A percentile compares a stretch with the other conserved stretches of the same genome.
phyloP scores from a whole-genome alignment of 1,140 invertebrate species.

The Lordiphosa stackelbergi region DNA sequence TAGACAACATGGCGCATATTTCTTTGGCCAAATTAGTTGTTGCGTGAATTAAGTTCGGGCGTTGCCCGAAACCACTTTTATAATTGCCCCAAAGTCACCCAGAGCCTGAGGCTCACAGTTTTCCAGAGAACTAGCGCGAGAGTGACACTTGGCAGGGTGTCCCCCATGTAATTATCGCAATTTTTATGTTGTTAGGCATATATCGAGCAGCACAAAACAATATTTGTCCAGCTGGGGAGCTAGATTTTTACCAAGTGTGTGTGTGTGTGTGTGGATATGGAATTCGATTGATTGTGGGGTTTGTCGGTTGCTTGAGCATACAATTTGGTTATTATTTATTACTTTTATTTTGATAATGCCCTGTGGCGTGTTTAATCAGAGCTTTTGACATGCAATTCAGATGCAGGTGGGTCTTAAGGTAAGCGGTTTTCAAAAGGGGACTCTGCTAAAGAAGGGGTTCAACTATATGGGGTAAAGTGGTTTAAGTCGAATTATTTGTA shows the following conservation, averaged over 20 bases:
- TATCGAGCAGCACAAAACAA: no score
- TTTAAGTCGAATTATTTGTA: no score
- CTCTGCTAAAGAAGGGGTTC: no score
- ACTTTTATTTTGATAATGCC: constrained; percentile 8
- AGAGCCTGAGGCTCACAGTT: constrained; percentile 20
- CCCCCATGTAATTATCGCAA: constrained; percentile 10
- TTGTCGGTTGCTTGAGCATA: constrained; percentile 1
- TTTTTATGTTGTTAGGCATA: constrained; percentile 5
- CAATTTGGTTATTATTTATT: not conserved
- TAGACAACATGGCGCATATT: constrained; percentile 47
- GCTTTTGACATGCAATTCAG: not conserved
- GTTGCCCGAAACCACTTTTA: constrained; percentile 38
- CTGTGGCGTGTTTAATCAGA: constrained; percentile 3
- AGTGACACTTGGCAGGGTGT: constrained; percentile 13
- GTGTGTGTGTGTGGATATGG: constrained; percentile 7
- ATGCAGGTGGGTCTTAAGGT: constrained; percentile 9
- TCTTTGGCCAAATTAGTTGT: constrained; percentile 60
- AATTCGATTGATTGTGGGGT: constrained; percentile 15
- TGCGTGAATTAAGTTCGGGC: constrained; percentile 65
- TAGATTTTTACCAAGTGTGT: not conserved
- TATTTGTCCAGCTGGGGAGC: constrained; percentile 8
- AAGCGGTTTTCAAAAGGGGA: not conserved
- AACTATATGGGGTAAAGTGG: no score
- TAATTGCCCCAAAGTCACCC: constrained; percentile 47
- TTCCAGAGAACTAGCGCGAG: not conserved